Evolutionary conservation across 2,888 invertebrate species (phyloP).

Genomic region (Drosophila yooni): DNA sequence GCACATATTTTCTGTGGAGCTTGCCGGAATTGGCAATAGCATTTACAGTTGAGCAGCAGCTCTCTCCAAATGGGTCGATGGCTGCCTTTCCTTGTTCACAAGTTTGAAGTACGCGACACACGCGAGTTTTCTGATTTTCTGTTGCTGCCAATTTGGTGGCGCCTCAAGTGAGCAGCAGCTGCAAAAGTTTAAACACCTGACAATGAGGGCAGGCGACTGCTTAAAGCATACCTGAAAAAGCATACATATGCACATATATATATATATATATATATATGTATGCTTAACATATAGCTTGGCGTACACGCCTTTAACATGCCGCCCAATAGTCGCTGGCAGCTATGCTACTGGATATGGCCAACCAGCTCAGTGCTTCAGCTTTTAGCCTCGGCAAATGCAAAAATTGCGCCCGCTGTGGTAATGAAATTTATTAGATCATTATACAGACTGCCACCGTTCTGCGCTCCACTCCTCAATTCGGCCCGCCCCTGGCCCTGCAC

Average conservation of each 20-base stretch:
- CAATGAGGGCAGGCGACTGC: conserved; percentile 6
- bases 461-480: neutral
- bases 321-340: conserved; percentile 49
- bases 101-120: conserved; percentile 67
- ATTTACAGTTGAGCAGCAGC: conserved; percentile 27
- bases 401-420: conserved; percentile 68
- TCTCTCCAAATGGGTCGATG: conserved; percentile 66
- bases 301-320: conserved; percentile 43
- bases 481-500: neutral
- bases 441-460: conserved; percentile 63
- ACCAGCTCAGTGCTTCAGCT: conserved; percentile 20
- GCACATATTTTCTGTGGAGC: conserved; percentile 40
- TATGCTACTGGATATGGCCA: conserved; percentile 17
- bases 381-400: conserved; percentile 44
- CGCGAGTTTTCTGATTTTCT: conserved; percentile 21
- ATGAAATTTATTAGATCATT: conserved; percentile 80
- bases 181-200: conserved; percentile 58
- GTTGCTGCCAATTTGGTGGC: conserved; percentile 51
- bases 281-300: conserved; percentile 17
- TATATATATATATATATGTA: conserved; percentile 1
- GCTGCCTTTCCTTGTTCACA: conserved; percentile 61
- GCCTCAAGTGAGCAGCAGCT: conserved; percentile 50
- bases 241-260: neutral
- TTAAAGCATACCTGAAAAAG: conserved; percentile 39
- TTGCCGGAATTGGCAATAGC: conserved; percentile 47